Percentiles rank a stretch among this genome's conserved stretches.
These are phyloP conservation scores for Cremastobaeus sp. DNA, from an alignment of 2,888 invertebrate genomes.

Conservation along the genomic window DNA sequence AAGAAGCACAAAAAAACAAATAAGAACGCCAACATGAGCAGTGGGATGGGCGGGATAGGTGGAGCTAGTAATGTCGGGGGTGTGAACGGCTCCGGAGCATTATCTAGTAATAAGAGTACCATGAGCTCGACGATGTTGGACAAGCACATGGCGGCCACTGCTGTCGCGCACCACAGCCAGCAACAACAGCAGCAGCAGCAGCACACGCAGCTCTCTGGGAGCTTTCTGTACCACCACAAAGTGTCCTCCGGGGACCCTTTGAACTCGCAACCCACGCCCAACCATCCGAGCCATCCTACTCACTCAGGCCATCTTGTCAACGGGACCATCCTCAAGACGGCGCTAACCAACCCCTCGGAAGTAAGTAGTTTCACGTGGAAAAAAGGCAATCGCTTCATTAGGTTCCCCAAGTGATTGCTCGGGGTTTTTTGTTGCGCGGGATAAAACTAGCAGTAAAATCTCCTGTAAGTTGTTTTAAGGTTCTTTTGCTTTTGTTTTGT, in stretches of 20 bases:
- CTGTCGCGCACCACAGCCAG: conserved; percentile 76
- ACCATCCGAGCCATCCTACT: conserved; percentile 76
- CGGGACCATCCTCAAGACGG: conserved; percentile 95
- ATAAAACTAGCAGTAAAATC: too few species aligned
- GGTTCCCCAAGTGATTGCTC: not conserved
- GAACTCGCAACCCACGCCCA: conserved; percentile 75
- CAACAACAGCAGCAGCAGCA: conserved; percentile 77
- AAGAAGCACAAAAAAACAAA: conserved; percentile 95
- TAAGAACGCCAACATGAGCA: conserved; percentile 79
- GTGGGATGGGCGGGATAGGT: conserved; percentile 73
- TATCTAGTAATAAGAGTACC: conserved; percentile 70
- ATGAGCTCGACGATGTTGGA: conserved; percentile 75
- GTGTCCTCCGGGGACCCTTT: conserved; percentile 73
- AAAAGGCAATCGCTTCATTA: conserved; percentile 10
- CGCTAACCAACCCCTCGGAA: conserved; percentile 95
- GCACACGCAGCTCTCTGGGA: conserved; percentile 71
- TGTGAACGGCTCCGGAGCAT: conserved; percentile 75
- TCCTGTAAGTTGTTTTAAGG: too few species aligned
- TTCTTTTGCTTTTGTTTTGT: too few species aligned
- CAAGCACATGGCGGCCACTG: conserved; percentile 78
- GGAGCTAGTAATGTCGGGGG: conserved; percentile 76
- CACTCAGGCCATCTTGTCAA: conserved; percentile 89
- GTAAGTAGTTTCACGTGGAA: conserved; percentile 72
- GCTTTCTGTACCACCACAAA: conserved; percentile 77
- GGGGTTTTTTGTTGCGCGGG: too few species aligned